Conservation (phyloP, 2,888 invertebrate species). For the Tholera decimalis region DNA sequence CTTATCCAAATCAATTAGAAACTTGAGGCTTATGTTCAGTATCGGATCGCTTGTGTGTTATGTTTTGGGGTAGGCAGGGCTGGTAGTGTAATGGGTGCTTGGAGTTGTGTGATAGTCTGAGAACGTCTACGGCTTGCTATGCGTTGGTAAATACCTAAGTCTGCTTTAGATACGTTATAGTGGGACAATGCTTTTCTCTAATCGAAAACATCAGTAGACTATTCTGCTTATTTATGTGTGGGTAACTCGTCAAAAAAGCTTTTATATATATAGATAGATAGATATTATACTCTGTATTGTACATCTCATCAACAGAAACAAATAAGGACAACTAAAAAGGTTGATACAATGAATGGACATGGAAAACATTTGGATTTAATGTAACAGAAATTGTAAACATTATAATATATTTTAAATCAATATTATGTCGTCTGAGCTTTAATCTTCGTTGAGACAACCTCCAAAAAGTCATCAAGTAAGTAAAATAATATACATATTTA, state of each 20-base stretch:
- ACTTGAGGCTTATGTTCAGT: constrained; percentile 80
- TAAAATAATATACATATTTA: constrained; percentile 18
- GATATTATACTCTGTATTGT: too few relatives aligned
- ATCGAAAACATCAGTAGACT: too few relatives aligned
- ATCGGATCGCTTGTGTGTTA: constrained; percentile 60
- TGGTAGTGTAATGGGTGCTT: neutral
- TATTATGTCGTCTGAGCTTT: neutral
- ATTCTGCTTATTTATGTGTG: too few relatives aligned
- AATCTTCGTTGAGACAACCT: constrained; percentile 24
- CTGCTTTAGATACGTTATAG: neutral
- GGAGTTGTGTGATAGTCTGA: neutral
- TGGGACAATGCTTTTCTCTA: too few relatives aligned
- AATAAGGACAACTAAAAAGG: too few relatives aligned
- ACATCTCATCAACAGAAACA: too few relatives aligned
- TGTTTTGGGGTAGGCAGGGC: constrained; percentile 19
- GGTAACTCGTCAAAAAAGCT: too few relatives aligned
- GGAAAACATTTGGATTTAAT: too few relatives aligned
- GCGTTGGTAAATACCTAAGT: neutral
- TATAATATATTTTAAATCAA: neutral
- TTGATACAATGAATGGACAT: too few relatives aligned
- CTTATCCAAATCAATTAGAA: constrained; percentile 90
- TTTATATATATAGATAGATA: too few relatives aligned
- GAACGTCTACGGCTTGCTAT: neutral
- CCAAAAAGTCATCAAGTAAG: constrained; percentile 12
- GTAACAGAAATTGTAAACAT: constrained; percentile 14